Conservation (phyloP, 2,888 invertebrate genomes). For the Archips crataeganus region DNA sequence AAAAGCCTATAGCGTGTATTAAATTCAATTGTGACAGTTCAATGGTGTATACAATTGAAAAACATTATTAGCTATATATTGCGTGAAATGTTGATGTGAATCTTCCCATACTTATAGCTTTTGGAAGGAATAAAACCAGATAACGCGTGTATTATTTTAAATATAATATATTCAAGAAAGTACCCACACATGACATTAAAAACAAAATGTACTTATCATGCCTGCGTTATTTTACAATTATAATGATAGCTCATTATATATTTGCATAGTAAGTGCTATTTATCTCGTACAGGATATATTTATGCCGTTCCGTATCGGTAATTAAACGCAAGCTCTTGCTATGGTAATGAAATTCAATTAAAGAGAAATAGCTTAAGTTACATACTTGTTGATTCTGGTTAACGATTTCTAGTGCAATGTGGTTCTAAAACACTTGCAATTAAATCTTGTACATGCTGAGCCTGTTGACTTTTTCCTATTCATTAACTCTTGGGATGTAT, state of each 20-base stretch:
- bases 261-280: constrained; percentile 62
- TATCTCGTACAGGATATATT: constrained; percentile 55
- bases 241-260: constrained; percentile 53
- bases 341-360: constrained; percentile 80
- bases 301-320: constrained; percentile 62
- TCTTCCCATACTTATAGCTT: no score
- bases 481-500: background rate
- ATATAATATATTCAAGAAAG: no score
- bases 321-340: constrained; percentile 75
- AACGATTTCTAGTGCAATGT: constrained; percentile 53
- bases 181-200: constrained; percentile 44
- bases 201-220: constrained; percentile 35
- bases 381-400: constrained; percentile 64
- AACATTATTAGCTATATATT: background rate
- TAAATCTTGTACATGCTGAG: constrained; percentile 18
- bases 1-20: background rate
- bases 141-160: no score
- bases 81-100: no score
- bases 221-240: constrained; percentile 38
- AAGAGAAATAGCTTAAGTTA: constrained; percentile 65
- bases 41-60: no score
- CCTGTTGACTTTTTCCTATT: constrained; percentile 5
- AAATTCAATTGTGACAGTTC: background rate
- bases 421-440: constrained; percentile 35
- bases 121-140: no score